These are phyloP conservation scores for Fissipunctia ypsillon DNA, from an alignment of 2,888 invertebrate species.

Conservation along the genomic window DNA sequence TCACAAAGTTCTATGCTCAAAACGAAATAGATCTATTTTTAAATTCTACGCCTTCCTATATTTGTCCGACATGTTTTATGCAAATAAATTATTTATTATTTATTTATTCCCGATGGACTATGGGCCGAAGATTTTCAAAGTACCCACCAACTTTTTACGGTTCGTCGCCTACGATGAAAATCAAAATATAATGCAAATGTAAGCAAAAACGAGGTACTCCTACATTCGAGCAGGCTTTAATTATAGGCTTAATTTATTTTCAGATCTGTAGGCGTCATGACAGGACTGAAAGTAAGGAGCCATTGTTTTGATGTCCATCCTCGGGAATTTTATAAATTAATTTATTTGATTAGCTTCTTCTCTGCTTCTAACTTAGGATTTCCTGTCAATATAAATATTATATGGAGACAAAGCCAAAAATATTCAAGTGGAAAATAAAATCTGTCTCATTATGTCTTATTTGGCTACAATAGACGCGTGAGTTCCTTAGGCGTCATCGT, in stretches of 20 bases:
- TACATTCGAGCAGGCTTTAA: conserved; percentile 28
- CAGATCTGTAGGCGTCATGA: conserved; percentile 46
- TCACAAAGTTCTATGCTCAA: not conserved
- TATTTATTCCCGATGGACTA: not conserved
- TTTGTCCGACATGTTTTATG: not conserved
- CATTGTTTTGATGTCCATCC: conserved; percentile 44
- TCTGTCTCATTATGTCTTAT: not conserved
- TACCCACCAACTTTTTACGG: not conserved
- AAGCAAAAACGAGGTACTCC: conserved; percentile 32
- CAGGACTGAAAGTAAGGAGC: conserved; percentile 7
- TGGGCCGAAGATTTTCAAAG: not conserved
- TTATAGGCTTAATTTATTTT: conserved; percentile 44
- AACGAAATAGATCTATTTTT: not conserved
- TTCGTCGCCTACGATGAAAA: conserved; percentile 9
- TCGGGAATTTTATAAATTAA: conserved; percentile 6
- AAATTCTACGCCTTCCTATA: not conserved
- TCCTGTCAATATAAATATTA: not conserved
- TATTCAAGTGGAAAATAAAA: not conserved
- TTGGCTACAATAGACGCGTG: not conserved
- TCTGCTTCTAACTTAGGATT: too few species aligned
- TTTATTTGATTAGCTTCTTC: conserved; percentile 1
- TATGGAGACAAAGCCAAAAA: not conserved
- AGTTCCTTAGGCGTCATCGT: too few species aligned
- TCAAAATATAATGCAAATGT: conserved; percentile 22
- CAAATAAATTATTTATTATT: not conserved